phyloP scores from a whole-genome alignment of 2,113 vertebrate genomes.

The Leptocoma aspasia region DNA sequence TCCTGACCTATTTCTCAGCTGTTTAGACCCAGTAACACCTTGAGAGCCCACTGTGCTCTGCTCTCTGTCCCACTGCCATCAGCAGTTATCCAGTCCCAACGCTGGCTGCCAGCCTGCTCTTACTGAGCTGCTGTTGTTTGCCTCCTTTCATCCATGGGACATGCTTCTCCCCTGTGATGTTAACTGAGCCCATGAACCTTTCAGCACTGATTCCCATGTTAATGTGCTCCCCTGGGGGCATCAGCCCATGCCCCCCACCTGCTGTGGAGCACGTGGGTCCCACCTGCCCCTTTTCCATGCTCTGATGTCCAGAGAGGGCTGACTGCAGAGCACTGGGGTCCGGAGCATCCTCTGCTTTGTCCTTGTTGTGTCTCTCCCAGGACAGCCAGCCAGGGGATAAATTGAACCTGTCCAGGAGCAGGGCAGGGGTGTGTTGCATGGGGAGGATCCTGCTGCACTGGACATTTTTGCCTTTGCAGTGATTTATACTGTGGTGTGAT shows the following conservation, averaged over 20 bases:
- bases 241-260: rapidly evolving
- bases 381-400: neutral
- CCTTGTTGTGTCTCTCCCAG: neutral
- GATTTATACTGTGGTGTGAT: rapidly evolving
- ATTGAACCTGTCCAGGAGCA: neutral
- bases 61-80: neutral
- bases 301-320: neutral
- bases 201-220: neutral
- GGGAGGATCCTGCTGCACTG: neutral
- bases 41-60: neutral
- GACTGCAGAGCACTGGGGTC: neutral
- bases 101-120: neutral
- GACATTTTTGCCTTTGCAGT: neutral
- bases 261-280: neutral
- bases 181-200: neutral
- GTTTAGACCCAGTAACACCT: neutral
- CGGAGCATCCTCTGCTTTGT: neutral
- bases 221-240: neutral
- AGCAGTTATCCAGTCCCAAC: neutral
- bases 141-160: neutral
- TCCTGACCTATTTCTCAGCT: neutral
- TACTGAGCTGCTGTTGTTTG: neutral
- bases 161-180: neutral
- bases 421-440: neutral
- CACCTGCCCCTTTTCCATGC: neutral